Base-by-base conservation (phyloP, 2,888 invertebrate species). In the Amphipoea oculea region DNA sequence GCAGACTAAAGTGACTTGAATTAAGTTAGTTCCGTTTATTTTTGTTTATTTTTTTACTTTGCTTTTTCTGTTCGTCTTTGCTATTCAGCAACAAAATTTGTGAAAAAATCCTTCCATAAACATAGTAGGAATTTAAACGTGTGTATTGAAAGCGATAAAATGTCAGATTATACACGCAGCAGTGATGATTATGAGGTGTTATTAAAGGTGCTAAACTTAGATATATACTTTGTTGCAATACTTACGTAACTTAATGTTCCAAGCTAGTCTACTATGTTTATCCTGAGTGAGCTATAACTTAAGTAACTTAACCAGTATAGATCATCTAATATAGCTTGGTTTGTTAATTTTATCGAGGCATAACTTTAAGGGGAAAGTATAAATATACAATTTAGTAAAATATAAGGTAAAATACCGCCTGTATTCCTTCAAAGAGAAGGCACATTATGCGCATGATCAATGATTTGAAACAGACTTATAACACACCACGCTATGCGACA, bases 221-320 rank as follows among this genome's bases (percentile, higher is more conserved):
- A 9, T 48, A 40, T 40, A 4, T 40, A 81, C 70, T 82, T 66
- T 71, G 66, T 81, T 45, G 81, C 40, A 14, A 51, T 14, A 65
- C 20, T 70, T 67, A 17, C 48, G 45, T 62, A 17, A 73, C 17
- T 63, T 70, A 45, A 70, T 60, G 29, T 60, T 40, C 23, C n/a
- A 40, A 36, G 36, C 14, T 81, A 29, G 14, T 65, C 48, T 54
- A n/a, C n/a, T n/a, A n/a, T n/a, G n/a, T 29, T 65, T 20, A 48
- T 36, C 3, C 23, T 7, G 14, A 66, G 36, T 17, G 17, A 70
- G 36, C 45, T 40, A 66, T 76, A 76, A 82, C 9, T 36, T 54
- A 36, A 65, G 9, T 36, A 17, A 14, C 65, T 20, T 23, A 20
- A 48, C 45, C n/a, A 48, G 48, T 68, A 57, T 17, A 79, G 20